A percentile compares a stretch with the other conserved stretches of the same genome.
Evolutionary conservation across 2,888 invertebrate species (phyloP).

Genomic region (Ariolimax columbianus): DNA sequence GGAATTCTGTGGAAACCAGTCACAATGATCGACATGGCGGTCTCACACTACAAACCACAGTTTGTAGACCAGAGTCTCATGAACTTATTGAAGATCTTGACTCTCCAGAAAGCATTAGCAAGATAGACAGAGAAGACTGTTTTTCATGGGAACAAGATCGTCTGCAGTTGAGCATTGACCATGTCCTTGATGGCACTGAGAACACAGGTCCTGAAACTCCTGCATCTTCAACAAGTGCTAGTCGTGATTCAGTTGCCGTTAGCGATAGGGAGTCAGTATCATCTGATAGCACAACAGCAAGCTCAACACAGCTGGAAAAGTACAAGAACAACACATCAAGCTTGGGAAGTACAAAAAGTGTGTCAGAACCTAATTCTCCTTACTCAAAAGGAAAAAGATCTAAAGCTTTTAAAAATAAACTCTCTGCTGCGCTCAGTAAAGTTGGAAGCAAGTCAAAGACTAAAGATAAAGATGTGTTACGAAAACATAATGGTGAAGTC

Average conservation of each 20-base stretch:
- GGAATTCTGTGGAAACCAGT: background rate
- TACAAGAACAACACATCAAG: background rate
- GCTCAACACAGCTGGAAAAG: background rate
- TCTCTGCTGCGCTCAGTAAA: slow-evolving; percentile 64
- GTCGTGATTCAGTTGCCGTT: slow-evolving; percentile 16
- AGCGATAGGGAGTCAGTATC: slow-evolving; percentile 46
- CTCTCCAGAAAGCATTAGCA: slow-evolving; percentile 72
- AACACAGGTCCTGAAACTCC: slow-evolving; percentile 56
- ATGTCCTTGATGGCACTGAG: slow-evolving; percentile 50
- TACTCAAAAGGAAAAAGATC: slow-evolving; percentile 30
- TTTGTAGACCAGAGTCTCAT: slow-evolving; percentile 22
- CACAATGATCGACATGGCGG: background rate
- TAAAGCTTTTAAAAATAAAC: slow-evolving; percentile 62
- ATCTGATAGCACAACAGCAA: slow-evolving; percentile 29
- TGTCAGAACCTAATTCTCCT: slow-evolving; percentile 19
- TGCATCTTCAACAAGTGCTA: slow-evolving; percentile 51
- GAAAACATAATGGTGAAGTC: slow-evolving; percentile 49
- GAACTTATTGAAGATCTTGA: slow-evolving; percentile 67
- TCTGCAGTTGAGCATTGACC: slow-evolving; percentile 62
- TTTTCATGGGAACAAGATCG: slow-evolving; percentile 76
- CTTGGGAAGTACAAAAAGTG: slow-evolving; percentile 16
- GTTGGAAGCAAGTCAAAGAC: slow-evolving; percentile 52
- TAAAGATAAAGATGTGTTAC: slow-evolving; percentile 44
- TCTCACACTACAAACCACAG: slow-evolving; percentile 29
- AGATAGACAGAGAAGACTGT: slow-evolving; percentile 73